Conservation (phyloP, 2,797 vertebrate species). For the Acestrorhynchus altus region DNA sequence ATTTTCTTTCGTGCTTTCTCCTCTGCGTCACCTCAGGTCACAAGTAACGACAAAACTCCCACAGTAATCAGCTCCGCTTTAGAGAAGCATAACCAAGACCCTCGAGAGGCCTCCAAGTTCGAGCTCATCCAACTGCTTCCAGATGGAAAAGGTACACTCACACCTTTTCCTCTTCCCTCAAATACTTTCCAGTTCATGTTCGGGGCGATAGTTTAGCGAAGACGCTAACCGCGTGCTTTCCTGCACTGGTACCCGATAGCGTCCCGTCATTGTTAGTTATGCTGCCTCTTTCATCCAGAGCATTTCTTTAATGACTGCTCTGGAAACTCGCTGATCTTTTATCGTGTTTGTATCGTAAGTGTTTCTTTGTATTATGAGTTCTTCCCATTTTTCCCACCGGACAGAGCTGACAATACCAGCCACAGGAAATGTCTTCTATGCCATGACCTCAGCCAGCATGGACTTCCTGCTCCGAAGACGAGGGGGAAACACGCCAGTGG, state of each 20-base stretch:
- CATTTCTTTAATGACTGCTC: neutral
- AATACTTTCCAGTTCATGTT: neutral
- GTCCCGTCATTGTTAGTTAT: neutral
- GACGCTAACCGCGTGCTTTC: neutral
- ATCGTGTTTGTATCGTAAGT: neutral
- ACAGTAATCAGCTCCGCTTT: slow-evolving; percentile 86
- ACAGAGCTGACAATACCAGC: slow-evolving; percentile 88
- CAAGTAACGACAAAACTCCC: slow-evolving; percentile 91
- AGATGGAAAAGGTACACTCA: slow-evolving; percentile 84
- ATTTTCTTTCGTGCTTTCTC: neutral
- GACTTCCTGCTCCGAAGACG: slow-evolving; percentile 86
- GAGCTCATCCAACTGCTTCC: slow-evolving; percentile 89
- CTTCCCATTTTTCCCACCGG: slow-evolving; percentile 15
- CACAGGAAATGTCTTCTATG: slow-evolving; percentile 91
- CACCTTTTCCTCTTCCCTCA: slow-evolving; percentile 1
- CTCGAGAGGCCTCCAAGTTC: slow-evolving; percentile 77
- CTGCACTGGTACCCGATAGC: neutral
- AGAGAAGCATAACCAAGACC: slow-evolving; percentile 89
- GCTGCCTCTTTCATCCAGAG: neutral
- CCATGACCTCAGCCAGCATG: slow-evolving; percentile 85
- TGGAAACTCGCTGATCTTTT: slow-evolving; percentile 3
- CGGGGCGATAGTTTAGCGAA: neutral
- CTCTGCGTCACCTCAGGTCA: slow-evolving; percentile 77
- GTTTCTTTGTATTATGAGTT: slow-evolving; percentile 4
- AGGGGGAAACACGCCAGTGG: slow-evolving; percentile 68